Conservation (phyloP, 2,797 vertebrate genomes). For the Microctenopoma lineatum region DNA sequence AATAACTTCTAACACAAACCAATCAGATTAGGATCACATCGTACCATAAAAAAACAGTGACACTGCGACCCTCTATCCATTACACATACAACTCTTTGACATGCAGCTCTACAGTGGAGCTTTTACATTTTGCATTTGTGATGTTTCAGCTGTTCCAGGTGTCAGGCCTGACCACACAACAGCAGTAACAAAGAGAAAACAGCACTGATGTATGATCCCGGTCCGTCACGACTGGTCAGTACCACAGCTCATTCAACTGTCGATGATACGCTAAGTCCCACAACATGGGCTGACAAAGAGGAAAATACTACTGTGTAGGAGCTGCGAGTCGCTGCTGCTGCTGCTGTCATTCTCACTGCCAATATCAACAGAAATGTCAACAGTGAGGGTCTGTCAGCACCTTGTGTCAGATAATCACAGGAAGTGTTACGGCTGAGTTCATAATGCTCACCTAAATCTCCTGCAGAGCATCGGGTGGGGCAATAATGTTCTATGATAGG, state of each 20-base stretch:
- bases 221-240: constrained; percentile 66
- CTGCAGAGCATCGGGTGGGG: constrained; percentile 56
- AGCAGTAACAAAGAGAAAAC: constrained; percentile 53
- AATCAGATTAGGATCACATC: constrained; percentile 68
- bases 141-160: constrained; percentile 74
- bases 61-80: constrained; percentile 75
- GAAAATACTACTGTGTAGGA: constrained; percentile 46
- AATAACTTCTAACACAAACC: constrained; percentile 72
- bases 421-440: constrained; percentile 64
- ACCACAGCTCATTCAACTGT: constrained; percentile 61
- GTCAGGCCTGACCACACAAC: constrained; percentile 64
- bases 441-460: constrained; percentile 66
- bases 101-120: constrained; percentile 56
- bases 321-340: constrained; percentile 52
- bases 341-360: constrained; percentile 66
- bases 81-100: constrained; percentile 70
- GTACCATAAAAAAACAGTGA: constrained; percentile 51
- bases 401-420: constrained; percentile 74
- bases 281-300: constrained; percentile 60
- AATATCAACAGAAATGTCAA: constrained; percentile 83
- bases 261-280: constrained; percentile 66
- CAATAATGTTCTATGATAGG: constrained; percentile 61
- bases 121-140: constrained; percentile 75
- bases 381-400: constrained; percentile 68
- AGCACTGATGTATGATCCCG: constrained; percentile 52